A percentile compares a stretch with the other conserved stretches of the same genome.
Conservation (phyloP, 2,888 invertebrate species). For the Elmis aenea region DNA sequence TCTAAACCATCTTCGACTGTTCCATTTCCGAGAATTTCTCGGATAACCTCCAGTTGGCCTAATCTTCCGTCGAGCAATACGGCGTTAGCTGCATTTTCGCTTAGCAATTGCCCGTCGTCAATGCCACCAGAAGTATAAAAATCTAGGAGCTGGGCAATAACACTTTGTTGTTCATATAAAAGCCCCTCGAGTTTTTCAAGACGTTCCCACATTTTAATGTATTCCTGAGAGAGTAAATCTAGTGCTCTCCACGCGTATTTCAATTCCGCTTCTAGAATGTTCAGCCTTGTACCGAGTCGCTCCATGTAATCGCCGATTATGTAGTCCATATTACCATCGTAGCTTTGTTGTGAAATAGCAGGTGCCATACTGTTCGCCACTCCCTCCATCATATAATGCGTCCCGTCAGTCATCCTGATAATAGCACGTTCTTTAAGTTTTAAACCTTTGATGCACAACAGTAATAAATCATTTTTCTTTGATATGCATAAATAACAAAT, state of each 20-base stretch:
- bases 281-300: conserved; percentile 78
- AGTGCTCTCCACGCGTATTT: conserved; percentile 91
- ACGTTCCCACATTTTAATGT: conserved; percentile 90
- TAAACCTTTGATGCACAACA: not conserved
- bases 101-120: conserved; percentile 19
- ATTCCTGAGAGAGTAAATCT: conserved; percentile 85
- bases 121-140: conserved; percentile 59
- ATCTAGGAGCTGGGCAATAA: conserved; percentile 81
- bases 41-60: conserved; percentile 55
- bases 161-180: conserved; percentile 84
- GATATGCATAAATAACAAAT: no score
- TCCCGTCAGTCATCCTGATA: conserved; percentile 31
- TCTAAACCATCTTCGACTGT: conserved; percentile 63
- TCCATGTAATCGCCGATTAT: conserved; percentile 90
- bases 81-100: conserved; percentile 25
- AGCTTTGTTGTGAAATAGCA: conserved; percentile 35
- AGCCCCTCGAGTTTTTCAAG: conserved; percentile 83
- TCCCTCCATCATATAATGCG: conserved; percentile 32
- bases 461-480: no score
- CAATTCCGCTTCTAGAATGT: conserved; percentile 83
- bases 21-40: conserved; percentile 62
- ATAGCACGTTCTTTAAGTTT: not conserved
- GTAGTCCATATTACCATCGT: conserved; percentile 57
- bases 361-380: conserved; percentile 38
- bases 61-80: conserved; percentile 38